A percentile compares a stretch with the other conserved stretches of the same genome.
These are phyloP conservation scores for Parnassius mnemosyne DNA, from an alignment of 2,888 invertebrate genomes.

Conservation along the genomic window DNA sequence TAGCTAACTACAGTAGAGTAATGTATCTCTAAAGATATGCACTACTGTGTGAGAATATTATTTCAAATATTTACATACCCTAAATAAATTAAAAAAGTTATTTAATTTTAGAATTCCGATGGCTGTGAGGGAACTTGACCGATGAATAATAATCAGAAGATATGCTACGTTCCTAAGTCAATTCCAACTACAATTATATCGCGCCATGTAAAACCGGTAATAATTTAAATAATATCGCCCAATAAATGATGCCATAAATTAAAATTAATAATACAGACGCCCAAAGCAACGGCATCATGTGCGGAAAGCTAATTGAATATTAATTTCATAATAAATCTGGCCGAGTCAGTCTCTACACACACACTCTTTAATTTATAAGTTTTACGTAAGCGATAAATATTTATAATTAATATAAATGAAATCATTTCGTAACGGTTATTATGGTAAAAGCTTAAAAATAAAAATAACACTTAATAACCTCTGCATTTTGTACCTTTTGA, in stretches of 20 bases:
- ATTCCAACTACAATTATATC: constrained; percentile 16
- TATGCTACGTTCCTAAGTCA: background rate
- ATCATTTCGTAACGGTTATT: background rate
- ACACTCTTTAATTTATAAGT: constrained; percentile 67
- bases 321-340: constrained; percentile 78
- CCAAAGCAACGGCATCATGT: constrained; percentile 74
- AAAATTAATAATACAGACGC: constrained; percentile 77
- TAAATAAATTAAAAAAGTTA: background rate
- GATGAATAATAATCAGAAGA: constrained; percentile 1
- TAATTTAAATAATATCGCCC: constrained; percentile 75
- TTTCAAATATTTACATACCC: too few relatives aligned
- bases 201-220: constrained; percentile 59
- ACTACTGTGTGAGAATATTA: too few relatives aligned
- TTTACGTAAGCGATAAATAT: constrained; percentile 30
- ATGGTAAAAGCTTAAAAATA: constrained; percentile 1
- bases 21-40: too few relatives aligned
- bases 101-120: too few relatives aligned
- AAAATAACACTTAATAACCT: background rate
- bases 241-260: constrained; percentile 79
- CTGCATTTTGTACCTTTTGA: too few relatives aligned
- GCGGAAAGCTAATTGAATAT: constrained; percentile 81
- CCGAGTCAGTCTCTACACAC: constrained; percentile 57
- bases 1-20: too few relatives aligned
- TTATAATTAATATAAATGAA: background rate
- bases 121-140: background rate